Evolutionary conservation across 2,113 vertebrate genomes (phyloP).

Genomic region (Albula goreensis): DNA sequence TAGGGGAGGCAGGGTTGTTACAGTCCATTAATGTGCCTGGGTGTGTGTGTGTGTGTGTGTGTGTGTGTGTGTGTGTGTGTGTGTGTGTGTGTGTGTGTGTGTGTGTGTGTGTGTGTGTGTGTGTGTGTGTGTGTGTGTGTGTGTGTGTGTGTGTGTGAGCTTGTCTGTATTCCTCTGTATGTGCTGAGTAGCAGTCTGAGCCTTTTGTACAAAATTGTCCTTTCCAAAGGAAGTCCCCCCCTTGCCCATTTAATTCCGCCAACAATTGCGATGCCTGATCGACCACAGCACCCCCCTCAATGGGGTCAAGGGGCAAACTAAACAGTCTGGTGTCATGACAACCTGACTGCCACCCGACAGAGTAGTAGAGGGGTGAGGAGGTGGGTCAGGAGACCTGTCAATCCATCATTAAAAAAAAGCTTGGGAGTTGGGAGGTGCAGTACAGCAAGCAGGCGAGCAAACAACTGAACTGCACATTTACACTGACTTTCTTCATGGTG

Average conservation of each 20-base stretch:
- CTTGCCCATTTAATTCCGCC: conserved; percentile 28
- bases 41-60: conserved; percentile 34
- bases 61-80: conserved; percentile 34
- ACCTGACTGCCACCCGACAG: conserved; percentile 54
- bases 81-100: conserved; percentile 35
- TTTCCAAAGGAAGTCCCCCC: not conserved
- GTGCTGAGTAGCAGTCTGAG: conserved; percentile 42
- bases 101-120: conserved; percentile 29
- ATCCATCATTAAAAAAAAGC: not conserved
- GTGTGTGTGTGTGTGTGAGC: conserved; percentile 34
- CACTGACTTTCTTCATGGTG: not conserved
- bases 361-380: conserved; percentile 29
- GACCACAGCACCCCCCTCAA: conserved; percentile 58
- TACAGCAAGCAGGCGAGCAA: not conserved
- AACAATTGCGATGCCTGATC: conserved; percentile 56
- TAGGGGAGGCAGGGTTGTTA: conserved; percentile 2
- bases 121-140: conserved; percentile 40
- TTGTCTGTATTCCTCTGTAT: conserved; percentile 33
- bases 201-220: conserved; percentile 49
- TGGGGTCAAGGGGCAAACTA: conserved; percentile 63
- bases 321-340: conserved; percentile 68
- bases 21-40: not conserved
- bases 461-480: not conserved
- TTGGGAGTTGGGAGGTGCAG: not conserved
- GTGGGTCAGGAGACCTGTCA: not conserved